Conservation (phyloP, 2,797 vertebrate species). For the Platalea minor region DNA sequence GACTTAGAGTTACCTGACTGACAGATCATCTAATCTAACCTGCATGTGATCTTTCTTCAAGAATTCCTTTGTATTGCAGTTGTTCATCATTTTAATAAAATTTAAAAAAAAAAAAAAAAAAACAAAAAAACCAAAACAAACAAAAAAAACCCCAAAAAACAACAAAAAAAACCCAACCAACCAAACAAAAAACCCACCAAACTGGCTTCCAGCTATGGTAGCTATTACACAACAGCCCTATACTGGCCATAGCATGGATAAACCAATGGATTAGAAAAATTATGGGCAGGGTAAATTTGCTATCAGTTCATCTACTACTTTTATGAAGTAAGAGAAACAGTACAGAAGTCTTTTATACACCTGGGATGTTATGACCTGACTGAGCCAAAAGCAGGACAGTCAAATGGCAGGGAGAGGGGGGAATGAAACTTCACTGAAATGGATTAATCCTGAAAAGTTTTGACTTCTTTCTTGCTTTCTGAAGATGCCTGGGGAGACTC, state of each 20-base stretch:
- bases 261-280: neutral
- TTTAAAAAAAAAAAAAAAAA: no score
- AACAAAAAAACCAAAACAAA: no score
- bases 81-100: neutral
- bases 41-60: neutral
- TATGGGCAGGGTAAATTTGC: neutral
- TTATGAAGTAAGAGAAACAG: neutral
- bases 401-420: rapidly evolving
- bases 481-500: neutral
- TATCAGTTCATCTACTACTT: neutral
- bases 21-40: neutral
- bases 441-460: neutral
- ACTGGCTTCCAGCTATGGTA: neutral
- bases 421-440: neutral
- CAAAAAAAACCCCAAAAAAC: no score
- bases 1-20: neutral
- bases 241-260: neutral
- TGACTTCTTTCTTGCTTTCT: neutral
- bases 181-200: no score
- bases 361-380: neutral
- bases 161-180: no score
- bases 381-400: neutral
- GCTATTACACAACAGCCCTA: neutral
- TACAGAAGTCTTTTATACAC: neutral
- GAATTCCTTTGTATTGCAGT: neutral